Conservation (phyloP, 2,797 vertebrate genomes). For the Coregonus ussuriensis region DNA sequence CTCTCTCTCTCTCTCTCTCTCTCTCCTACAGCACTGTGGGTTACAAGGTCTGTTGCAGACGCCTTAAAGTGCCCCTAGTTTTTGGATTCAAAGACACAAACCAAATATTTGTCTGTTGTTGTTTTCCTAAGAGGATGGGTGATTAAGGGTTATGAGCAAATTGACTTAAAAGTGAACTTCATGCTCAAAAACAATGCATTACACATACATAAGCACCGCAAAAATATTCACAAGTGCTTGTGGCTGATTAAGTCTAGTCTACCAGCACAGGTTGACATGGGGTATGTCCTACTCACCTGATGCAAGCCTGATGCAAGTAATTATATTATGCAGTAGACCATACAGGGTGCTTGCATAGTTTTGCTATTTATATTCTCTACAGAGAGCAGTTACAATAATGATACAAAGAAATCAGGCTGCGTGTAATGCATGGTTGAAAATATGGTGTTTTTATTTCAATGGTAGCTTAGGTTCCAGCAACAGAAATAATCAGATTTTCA, state of each 20-base stretch:
- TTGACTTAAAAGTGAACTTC: no score
- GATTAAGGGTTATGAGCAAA: no score
- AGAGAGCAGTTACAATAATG: slow-evolving; percentile 18
- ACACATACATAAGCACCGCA: background rate
- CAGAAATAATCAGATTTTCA: slow-evolving; percentile 51
- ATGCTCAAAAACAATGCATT: background rate
- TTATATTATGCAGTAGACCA: background rate
- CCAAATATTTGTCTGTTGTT: background rate
- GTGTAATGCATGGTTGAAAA: slow-evolving; percentile 33
- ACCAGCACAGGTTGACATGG: background rate
- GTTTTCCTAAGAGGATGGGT: background rate
- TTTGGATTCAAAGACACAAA: background rate
- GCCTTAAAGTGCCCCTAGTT: background rate
- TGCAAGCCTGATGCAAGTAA: background rate
- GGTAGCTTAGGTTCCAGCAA: slow-evolving; percentile 41
- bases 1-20: no score
- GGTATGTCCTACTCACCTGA: background rate
- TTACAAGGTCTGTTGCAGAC: background rate
- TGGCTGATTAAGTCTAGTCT: background rate
- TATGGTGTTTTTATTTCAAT: slow-evolving; percentile 40
- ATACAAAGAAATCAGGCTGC: slow-evolving; percentile 33
- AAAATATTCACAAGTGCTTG: background rate
- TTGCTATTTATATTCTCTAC: slow-evolving; percentile 35
- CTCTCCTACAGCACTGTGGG: background rate
- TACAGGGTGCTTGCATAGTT: background rate